These are phyloP conservation scores for Drosophila dunni DNA, from an alignment of 1,140 invertebrate genomes.

Conservation along the genomic window DNA sequence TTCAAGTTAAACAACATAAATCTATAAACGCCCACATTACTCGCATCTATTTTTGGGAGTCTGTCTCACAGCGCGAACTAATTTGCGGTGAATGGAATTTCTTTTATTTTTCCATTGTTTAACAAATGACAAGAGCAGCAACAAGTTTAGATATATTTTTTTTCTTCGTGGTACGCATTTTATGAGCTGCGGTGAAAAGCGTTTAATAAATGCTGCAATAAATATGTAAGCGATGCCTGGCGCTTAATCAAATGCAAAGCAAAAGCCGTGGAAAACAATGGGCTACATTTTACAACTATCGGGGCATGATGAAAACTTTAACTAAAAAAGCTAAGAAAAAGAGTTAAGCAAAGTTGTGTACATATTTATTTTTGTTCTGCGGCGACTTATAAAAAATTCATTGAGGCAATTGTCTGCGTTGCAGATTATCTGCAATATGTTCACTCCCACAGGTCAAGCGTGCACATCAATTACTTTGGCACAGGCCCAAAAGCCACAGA, in stretches of 20 bases:
- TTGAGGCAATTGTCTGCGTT: conserved; percentile 83
- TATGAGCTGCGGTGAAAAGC: conserved; percentile 68
- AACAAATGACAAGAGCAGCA: conserved; percentile 19
- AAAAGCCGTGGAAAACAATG: conserved; percentile 59
- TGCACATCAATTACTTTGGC: conserved; percentile 84
- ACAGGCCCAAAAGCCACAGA: conserved; percentile 70
- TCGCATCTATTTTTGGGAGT: conserved; percentile 39
- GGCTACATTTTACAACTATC: conserved; percentile 69
- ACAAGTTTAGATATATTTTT: conserved; percentile 34
- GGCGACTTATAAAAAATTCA: conserved; percentile 80
- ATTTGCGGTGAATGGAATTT: conserved; percentile 79
- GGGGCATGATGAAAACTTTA: conserved; percentile 57
- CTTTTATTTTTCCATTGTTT: conserved; percentile 52
- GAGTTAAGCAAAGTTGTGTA: conserved; percentile 14
- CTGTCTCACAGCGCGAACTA: conserved; percentile 46
- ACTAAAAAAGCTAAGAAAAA: conserved; percentile 4
- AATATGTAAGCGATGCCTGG: conserved; percentile 63
- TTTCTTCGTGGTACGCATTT: conserved; percentile 34
- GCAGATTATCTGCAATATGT: conserved; percentile 84
- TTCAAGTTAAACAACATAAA: conserved; percentile 68
- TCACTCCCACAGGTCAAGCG: conserved; percentile 84
- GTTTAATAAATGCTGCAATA: conserved; percentile 75
- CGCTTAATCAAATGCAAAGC: conserved; percentile 64
- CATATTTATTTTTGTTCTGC: conserved; percentile 24
- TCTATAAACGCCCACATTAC: conserved; percentile 71